These are phyloP conservation scores for Hetaerina titia DNA, from an alignment of 2,888 invertebrate genomes.

Conservation along the genomic window DNA sequence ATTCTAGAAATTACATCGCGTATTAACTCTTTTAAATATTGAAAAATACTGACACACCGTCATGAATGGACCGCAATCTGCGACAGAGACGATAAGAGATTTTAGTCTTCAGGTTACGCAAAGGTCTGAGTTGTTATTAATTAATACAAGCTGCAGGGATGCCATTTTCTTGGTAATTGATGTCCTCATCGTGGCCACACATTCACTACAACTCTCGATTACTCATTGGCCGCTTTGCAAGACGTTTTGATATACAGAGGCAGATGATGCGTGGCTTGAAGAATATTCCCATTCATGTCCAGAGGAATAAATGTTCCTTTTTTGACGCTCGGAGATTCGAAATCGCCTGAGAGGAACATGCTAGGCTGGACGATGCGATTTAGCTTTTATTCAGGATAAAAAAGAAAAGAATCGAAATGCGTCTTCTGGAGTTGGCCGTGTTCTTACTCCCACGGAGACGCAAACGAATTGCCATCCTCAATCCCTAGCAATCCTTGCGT, in stretches of 20 bases:
- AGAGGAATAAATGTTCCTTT: constrained; percentile 36
- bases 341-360: neutral
- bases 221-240: neutral
- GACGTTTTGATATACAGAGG: constrained; percentile 28
- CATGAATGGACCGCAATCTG: neutral
- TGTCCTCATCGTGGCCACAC: neutral
- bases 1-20: neutral
- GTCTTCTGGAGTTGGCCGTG: constrained; percentile 40
- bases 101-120: neutral
- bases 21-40: neutral
- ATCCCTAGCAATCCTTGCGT: neutral
- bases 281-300: constrained; percentile 1
- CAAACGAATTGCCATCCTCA: constrained; percentile 13
- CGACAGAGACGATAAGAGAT: neutral
- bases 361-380: constrained; percentile 34
- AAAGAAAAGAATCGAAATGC: neutral
- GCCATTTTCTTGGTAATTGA: neutral
- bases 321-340: neutral
- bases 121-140: neutral
- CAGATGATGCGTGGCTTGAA: neutral
- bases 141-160: neutral
- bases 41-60: neutral
- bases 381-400: constrained; percentile 1
- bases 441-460: neutral
- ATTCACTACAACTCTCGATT: neutral